These are phyloP conservation scores for Yasuhikotakia modesta DNA, from an alignment of 2,797 vertebrate genomes.

Conservation along the genomic window DNA sequence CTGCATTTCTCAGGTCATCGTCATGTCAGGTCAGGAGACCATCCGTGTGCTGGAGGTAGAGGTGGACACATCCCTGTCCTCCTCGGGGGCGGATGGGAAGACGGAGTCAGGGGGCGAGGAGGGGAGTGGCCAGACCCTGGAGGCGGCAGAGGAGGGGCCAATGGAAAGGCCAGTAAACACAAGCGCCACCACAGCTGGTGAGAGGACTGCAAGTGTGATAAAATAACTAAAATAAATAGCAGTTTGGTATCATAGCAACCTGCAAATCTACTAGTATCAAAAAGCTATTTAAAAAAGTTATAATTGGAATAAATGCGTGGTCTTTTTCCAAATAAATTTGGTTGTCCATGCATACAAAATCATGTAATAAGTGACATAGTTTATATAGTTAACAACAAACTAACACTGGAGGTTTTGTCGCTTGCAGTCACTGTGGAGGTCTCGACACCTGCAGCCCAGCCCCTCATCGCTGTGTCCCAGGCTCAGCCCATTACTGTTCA, in stretches of 20 bases:
- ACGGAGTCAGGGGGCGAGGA: slow-evolving; percentile 65
- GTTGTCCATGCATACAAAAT: not conserved
- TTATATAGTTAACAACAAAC: not conserved
- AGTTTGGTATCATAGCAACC: slow-evolving; percentile 31
- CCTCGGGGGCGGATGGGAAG: slow-evolving; percentile 66
- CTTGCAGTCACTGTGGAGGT: slow-evolving; percentile 72
- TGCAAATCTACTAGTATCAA: slow-evolving; percentile 12
- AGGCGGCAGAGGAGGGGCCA: slow-evolving; percentile 58
- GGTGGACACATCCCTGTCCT: slow-evolving; percentile 79
- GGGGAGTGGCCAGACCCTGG: slow-evolving; percentile 53
- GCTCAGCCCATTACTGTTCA: slow-evolving; percentile 82
- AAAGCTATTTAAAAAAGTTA: not conserved
- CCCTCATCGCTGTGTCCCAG: slow-evolving; percentile 73
- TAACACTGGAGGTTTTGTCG: slow-evolving; percentile 53
- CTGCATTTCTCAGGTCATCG: slow-evolving; percentile 84
- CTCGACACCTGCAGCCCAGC: slow-evolving; percentile 69
- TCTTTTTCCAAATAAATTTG: too few species aligned
- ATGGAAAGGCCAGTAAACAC: slow-evolving; percentile 57
- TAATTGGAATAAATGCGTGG: slow-evolving; percentile 16
- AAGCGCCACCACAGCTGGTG: slow-evolving; percentile 66
- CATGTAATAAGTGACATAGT: not conserved
- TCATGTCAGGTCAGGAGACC: slow-evolving; percentile 96
- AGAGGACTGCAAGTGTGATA: slow-evolving; percentile 36
- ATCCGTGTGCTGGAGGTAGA: slow-evolving; percentile 93
- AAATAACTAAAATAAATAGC: slow-evolving; percentile 22